Percentiles rank a stretch among this genome's conserved stretches.
Conservation (phyloP, 2,888 invertebrate genomes). For the Leucophenga maculata region DNA sequence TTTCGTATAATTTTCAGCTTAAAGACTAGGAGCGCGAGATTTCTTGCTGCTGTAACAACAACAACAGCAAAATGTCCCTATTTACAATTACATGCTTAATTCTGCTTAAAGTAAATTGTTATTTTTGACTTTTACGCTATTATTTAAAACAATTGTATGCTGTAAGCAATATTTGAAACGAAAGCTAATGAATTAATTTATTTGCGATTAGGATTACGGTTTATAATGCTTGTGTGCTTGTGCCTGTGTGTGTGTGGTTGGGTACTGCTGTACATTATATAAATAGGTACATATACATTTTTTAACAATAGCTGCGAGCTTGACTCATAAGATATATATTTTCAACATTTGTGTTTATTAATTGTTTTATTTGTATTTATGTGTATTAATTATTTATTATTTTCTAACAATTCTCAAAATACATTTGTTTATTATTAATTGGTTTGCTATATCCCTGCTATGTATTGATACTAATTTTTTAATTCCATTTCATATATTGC, state of each 20-base stretch:
- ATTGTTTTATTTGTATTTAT: neutral
- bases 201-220: no score
- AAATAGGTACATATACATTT: neutral
- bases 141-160: neutral
- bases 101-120: neutral
- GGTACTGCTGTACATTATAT: neutral
- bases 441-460: slow-evolving; percentile 9
- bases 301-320: slow-evolving; percentile 6
- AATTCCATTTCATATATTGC: no score
- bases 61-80: neutral
- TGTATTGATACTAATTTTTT: neutral
- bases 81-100: slow-evolving; percentile 5
- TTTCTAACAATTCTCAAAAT: neutral
- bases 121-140: neutral
- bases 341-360: neutral
- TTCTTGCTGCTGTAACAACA: neutral
- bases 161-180: neutral
- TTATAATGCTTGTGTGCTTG: no score
- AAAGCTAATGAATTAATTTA: neutral
- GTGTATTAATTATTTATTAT: neutral
- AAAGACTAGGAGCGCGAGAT: slow-evolving; percentile 12
- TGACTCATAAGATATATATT: neutral
- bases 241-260: neutral
- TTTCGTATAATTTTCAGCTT: neutral
- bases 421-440: neutral